These are phyloP conservation scores for Tinea trinotella DNA, from an alignment of 2,888 invertebrate genomes.

Conservation along the genomic window DNA sequence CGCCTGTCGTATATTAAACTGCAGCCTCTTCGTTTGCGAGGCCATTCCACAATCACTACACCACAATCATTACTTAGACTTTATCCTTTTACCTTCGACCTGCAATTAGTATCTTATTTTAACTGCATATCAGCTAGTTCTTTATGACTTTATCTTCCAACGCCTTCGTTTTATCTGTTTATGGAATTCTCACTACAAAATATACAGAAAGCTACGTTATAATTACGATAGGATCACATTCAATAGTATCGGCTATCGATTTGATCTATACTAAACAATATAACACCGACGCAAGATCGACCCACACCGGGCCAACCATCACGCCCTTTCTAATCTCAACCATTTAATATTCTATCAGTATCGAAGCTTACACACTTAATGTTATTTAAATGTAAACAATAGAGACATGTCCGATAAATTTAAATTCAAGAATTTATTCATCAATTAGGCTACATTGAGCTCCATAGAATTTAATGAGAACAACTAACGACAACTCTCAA, in stretches of 20 bases:
- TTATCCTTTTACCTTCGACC: no score
- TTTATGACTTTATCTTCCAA: slow-evolving; percentile 1
- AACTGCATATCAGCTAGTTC: background rate
- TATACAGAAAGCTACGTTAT: slow-evolving; percentile 48
- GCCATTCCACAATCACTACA: no score
- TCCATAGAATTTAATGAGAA: background rate
- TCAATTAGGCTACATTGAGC: background rate
- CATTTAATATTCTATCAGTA: slow-evolving; percentile 13
- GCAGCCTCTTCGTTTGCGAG: no score
- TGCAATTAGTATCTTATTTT: background rate
- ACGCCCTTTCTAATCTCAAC: slow-evolving; percentile 38
- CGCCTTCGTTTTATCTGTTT: background rate
- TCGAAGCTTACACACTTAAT: background rate
- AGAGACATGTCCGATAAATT: background rate
- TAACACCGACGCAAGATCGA: slow-evolving; percentile 54
- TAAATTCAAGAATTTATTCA: background rate
- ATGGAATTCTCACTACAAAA: background rate
- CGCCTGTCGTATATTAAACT: no score
- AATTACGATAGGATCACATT: slow-evolving; percentile 54
- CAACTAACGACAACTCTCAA: background rate
- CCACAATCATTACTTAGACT: no score
- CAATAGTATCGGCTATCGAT: slow-evolving; percentile 31
- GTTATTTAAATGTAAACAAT: background rate
- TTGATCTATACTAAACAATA: slow-evolving; percentile 52
- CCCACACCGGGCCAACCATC: slow-evolving; percentile 42